Conservation (phyloP, 2,888 invertebrate genomes). For the Seira ritae region DNA sequence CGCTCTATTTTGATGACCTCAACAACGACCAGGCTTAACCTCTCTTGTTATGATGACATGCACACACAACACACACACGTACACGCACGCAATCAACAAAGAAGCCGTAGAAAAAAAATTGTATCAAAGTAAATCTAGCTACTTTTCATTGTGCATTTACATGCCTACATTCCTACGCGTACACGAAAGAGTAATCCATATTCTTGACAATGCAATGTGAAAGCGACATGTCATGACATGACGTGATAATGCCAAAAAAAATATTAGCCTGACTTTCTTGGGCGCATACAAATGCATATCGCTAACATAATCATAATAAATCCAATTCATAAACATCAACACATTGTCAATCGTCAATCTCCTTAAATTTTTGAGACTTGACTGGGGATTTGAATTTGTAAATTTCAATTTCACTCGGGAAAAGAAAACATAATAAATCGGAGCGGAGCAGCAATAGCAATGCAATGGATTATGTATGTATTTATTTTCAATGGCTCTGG, state of each 20-base stretch:
- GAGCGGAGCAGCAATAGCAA: not conserved
- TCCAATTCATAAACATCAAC: slow-evolving; percentile 10
- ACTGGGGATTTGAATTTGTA: too few species aligned
- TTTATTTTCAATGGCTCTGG: not conserved
- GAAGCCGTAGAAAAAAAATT: not conserved
- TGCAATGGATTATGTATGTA: not conserved
- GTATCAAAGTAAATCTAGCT: not conserved
- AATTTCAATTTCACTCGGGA: too few species aligned
- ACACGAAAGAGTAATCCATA: not conserved
- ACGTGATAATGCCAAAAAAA: not conserved
- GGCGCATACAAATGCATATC: too few species aligned
- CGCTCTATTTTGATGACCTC: slow-evolving; percentile 52
- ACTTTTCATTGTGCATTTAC: too few species aligned
- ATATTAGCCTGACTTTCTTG: too few species aligned
- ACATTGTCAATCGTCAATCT: not conserved
- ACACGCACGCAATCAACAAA: slow-evolving; percentile 16
- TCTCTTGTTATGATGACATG: slow-evolving; percentile 9
- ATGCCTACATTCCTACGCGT: not conserved
- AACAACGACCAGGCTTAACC: slow-evolving; percentile 47
- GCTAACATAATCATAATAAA: not conserved
- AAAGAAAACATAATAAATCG: too few species aligned
- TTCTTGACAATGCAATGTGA: slow-evolving; percentile 1
- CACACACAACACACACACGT: not conserved
- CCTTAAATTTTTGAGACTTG: too few species aligned
- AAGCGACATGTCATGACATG: slow-evolving; percentile 3